Evolutionary conservation across 2,888 invertebrate genomes (phyloP), one percentile per base, ranked within the genome.

Genomic region (Thysanoteuthis rhombus): DNA sequence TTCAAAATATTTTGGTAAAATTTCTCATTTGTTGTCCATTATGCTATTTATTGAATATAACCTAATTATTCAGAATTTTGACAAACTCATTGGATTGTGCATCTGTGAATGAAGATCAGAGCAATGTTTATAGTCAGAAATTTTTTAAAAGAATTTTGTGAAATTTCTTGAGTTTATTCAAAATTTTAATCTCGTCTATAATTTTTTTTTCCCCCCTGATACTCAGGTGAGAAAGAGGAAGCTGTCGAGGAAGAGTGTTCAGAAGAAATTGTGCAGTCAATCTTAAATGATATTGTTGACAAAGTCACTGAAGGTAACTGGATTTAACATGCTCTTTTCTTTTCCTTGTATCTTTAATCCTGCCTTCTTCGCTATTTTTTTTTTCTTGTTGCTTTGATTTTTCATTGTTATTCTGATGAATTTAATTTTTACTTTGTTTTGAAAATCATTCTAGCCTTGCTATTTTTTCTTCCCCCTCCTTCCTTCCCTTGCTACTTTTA

Each of bases 251-350:
- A 95, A 94, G 94, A 94, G 40, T 94, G 95, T 45, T 95, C 95
- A 39, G 92, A 91, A 42, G 92, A 91, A 75, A 95, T 96, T 89
- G 47, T 91, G 45, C 91, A 93, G 40, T 40, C 89, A 19, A 45
- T 93, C 10, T 40, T 96, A 93, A 95, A 95, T 40, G 95, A 95
- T 58, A 94, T 96, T n/a, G 94, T 95, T 38, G 94, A 95, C 92
- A 93, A 94, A 93, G 95, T 94, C 32, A 93, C 94, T 38, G 94
- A 93, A 94, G 95, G 95, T 94, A 92, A 92, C 22, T 75, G 36
- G 38, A 47, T 91, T 93, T 92, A 75, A 32, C 10, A n/a, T 94
- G 36, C 39, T 39, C 92, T 40, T 52, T 58, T 94, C 36, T 90
- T 93, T 90, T 89, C 92, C 93, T 45, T 28, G 8, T 42, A 19